phyloP scores from a whole-genome alignment of 1,140 invertebrate genomes.

The Apis dorsata region DNA sequence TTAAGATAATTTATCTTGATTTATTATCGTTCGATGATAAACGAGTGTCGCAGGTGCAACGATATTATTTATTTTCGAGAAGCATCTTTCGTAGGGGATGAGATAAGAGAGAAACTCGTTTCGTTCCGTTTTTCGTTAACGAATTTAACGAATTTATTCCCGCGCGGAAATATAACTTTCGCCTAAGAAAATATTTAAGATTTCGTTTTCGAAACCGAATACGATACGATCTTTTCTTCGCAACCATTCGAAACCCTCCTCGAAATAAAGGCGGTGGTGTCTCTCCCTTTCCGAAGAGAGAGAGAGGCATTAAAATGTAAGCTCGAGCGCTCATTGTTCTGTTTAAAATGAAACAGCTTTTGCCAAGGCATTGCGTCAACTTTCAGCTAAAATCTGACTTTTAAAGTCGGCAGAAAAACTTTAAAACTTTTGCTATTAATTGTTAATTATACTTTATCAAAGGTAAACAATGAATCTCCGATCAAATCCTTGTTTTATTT shows the following conservation, averaged over 20 bases:
- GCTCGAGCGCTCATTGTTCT: not conserved
- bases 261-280: not conserved
- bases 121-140: not conserved
- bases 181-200: conserved; percentile 13
- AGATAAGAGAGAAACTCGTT: not conserved
- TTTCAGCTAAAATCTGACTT: not conserved
- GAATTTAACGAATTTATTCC: conserved; percentile 1
- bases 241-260: not conserved
- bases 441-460: not conserved
- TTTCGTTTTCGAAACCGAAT: not conserved
- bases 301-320: not conserved
- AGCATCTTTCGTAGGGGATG: not conserved
- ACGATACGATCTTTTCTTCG: not conserved
- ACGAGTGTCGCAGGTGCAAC: not conserved
- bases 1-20: no score
- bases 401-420: not conserved
- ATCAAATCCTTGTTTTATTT: no score
- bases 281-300: no score
- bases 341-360: not conserved
- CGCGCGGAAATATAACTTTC: not conserved
- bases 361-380: not conserved
- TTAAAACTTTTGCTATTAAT: no score
- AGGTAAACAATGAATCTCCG: no score
- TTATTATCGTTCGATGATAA: no score
- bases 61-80: not conserved